Evolutionary conservation across 37 sponge, comb jelly and placozoan genomes (phyloP).

Genomic region (Geodia barretti): DNA sequence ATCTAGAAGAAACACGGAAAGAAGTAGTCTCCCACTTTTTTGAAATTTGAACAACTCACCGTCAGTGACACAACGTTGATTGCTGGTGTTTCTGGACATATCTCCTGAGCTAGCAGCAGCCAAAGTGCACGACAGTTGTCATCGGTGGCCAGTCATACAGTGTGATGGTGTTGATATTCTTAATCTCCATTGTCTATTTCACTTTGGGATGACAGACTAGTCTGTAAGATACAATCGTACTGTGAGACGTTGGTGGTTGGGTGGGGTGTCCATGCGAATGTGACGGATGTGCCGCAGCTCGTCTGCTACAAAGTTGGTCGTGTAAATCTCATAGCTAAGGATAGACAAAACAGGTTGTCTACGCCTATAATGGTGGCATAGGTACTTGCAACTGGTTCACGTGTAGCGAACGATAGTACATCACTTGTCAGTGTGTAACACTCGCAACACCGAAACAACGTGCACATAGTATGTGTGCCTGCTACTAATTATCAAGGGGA

Average conservation of each 20-base stretch:
- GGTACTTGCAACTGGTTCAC: neutral
- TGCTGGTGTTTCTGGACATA: too few species aligned
- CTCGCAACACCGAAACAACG: neutral
- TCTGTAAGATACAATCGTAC: neutral
- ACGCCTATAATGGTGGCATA: too few species aligned
- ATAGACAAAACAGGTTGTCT: neutral
- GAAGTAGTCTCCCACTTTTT: neutral
- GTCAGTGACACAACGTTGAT: too few species aligned
- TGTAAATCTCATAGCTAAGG: neutral
- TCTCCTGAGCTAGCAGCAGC: neutral
- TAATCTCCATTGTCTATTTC: neutral
- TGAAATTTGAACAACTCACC: neutral
- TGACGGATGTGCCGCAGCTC: neutral
- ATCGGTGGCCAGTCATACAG: neutral
- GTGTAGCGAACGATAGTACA: neutral
- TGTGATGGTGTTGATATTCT: neutral
- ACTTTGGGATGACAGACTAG: neutral
- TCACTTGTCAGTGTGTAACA: neutral
- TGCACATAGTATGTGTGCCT: neutral
- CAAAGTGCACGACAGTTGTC: neutral
- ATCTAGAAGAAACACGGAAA: neutral
- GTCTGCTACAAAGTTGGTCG: neutral
- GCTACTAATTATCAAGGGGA: neutral
- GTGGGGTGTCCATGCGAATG: neutral
- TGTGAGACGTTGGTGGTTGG: neutral